Conservation (phyloP, 2,797 vertebrate species). For the Heteromormyrus szaboi region DNA sequence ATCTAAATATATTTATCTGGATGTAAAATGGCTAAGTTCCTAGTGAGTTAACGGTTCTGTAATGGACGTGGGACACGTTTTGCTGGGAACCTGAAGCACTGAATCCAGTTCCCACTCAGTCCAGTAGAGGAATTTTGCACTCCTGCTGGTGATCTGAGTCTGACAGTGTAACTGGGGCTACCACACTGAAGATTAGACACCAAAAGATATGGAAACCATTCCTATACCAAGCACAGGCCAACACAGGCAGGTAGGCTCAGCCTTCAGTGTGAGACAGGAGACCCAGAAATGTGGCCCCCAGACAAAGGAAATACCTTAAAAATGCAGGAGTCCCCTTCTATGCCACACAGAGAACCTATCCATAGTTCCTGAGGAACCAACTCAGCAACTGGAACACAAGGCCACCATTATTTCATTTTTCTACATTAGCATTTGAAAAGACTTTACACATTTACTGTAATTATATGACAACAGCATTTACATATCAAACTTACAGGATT, state of each 20-base stretch:
- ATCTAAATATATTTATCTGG: neutral
- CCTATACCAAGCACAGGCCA: neutral
- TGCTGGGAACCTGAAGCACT: neutral
- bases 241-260: neutral
- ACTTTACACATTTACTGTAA: neutral
- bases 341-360: neutral
- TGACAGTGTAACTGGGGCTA: neutral
- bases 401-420: neutral
- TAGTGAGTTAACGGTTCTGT: neutral
- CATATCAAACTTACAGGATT: neutral
- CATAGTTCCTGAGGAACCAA: neutral
- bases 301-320: neutral
- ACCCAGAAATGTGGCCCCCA: neutral
- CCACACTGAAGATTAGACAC: neutral
- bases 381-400: neutral
- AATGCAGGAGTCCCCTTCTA: neutral
- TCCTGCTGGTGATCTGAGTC: neutral
- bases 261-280: neutral
- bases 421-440: neutral
- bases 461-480: neutral
- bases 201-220: neutral
- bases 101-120: neutral
- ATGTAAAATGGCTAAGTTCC: constrained; percentile 1
- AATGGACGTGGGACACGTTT: neutral
- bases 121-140: neutral